Evolutionary conservation across 92 coral and sea anemone genomes (phyloP).

Genomic region (Actinernus sp.): DNA sequence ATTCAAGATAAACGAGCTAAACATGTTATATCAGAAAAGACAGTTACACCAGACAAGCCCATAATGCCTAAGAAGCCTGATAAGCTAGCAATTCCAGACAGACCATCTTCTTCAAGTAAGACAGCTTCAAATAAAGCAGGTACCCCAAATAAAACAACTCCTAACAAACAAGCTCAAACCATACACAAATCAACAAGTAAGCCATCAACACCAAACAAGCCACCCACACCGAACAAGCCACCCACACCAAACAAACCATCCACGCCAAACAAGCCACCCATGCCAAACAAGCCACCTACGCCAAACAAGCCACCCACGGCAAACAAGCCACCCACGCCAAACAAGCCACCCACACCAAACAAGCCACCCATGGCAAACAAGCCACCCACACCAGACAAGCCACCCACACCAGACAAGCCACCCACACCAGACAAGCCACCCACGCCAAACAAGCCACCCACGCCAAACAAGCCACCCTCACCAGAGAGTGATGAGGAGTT

Average conservation of each 20-base stretch:
- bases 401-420: slow-evolving; percentile 3
- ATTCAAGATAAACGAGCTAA: slow-evolving; percentile 23
- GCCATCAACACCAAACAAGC: slow-evolving; percentile 2
- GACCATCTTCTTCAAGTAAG: background rate
- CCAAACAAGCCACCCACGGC: too few relatives aligned
- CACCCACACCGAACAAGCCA: slow-evolving; percentile 4
- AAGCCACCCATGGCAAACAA: slow-evolving; percentile 9
- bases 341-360: slow-evolving; percentile 3
- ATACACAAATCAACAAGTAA: background rate
- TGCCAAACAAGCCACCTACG: slow-evolving; percentile 28
- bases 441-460: slow-evolving; percentile 2
- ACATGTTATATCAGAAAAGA: background rate
- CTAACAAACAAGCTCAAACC: background rate
- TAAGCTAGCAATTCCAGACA: slow-evolving; percentile 9
- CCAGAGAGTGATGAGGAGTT: slow-evolving; percentile 41
- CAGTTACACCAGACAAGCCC: slow-evolving; percentile 5
- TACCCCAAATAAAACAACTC: slow-evolving; percentile 19
- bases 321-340: background rate
- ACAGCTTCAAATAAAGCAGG: slow-evolving; percentile 1
- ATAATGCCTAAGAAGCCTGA: slow-evolving; percentile 5
- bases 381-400: slow-evolving; percentile 1
- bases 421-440: background rate
- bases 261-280: slow-evolving; percentile 2
- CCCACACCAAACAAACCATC: too few relatives aligned
- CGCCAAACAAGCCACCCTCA: slow-evolving; percentile 11